Evolutionary conservation across 2,888 invertebrate genomes (phyloP).

Genomic region (Xestia rhomboidea): DNA sequence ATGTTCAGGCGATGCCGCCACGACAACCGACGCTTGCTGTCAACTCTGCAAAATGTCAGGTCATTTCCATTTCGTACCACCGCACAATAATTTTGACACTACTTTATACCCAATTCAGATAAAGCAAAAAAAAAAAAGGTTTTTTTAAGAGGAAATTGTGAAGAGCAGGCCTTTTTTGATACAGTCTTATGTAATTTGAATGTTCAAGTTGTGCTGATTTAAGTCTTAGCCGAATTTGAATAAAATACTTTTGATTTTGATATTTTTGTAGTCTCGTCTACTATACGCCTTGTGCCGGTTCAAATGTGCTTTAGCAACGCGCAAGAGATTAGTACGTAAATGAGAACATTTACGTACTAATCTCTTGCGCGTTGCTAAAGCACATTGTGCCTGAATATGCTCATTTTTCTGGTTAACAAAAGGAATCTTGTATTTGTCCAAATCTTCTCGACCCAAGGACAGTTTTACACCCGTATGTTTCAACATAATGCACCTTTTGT

Average conservation of each 20-base stretch:
- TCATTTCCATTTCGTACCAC: conserved; percentile 4
- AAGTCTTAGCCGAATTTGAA: not conserved
- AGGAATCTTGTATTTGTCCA: not conserved
- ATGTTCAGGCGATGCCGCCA: conserved; percentile 78
- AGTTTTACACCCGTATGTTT: not conserved
- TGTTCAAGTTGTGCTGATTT: not conserved
- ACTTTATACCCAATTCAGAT: not conserved
- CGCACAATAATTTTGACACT: not conserved
- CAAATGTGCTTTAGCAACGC: not conserved
- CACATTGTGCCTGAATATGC: not conserved
- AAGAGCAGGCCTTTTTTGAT: not conserved
- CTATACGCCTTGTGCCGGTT: not conserved
- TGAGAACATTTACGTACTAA: too few species aligned
- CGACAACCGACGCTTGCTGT: conserved; percentile 66
- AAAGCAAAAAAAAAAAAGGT: not conserved
- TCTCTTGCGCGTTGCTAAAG: too few species aligned
- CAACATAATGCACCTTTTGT: not conserved
- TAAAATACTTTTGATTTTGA: not conserved
- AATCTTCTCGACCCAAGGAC: not conserved
- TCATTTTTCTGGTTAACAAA: not conserved
- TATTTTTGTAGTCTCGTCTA: not conserved
- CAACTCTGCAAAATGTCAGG: conserved; percentile 45
- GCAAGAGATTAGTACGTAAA: not conserved
- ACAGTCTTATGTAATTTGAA: not conserved
- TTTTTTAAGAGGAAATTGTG: not conserved